Evolutionary conservation across 37 sponge, comb jelly and placozoan genomes (phyloP).

Genomic region (Lycopodina hypogea): DNA sequence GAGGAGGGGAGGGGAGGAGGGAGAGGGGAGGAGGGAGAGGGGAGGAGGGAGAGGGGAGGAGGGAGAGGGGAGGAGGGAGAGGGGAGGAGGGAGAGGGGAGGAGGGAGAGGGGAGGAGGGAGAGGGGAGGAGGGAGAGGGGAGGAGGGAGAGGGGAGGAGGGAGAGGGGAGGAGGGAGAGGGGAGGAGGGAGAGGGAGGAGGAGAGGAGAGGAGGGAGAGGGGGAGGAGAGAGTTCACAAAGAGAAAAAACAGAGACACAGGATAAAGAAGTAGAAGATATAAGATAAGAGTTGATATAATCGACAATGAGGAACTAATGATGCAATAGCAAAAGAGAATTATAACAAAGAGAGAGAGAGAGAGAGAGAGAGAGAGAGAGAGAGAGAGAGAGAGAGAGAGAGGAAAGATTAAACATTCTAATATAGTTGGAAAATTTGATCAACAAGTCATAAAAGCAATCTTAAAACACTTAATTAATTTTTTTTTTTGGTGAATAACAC

Average conservation of each 20-base stretch:
- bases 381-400: slow-evolving; percentile 14
- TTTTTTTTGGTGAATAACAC: too few relatives aligned
- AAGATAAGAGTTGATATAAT: too few relatives aligned
- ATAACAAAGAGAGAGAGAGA: slow-evolving; percentile 25
- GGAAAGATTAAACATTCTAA: not conserved
- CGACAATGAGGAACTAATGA: too few relatives aligned
- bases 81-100: not conserved
- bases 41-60: not conserved
- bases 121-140: not conserved
- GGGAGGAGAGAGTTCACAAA: not conserved
- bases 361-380: not conserved
- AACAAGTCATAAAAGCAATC: too few relatives aligned
- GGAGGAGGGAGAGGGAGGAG: not conserved
- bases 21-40: not conserved
- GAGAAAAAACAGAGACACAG: not conserved
- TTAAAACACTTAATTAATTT: too few relatives aligned
- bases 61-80: not conserved
- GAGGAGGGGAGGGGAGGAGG: not conserved
- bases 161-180: not conserved
- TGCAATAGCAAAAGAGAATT: too few relatives aligned
- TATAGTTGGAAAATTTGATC: too few relatives aligned
- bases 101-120: not conserved
- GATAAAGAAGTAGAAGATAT: too few relatives aligned
- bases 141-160: not conserved
- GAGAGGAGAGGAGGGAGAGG: not conserved